phyloP scores from a whole-genome alignment of 1,140 invertebrate genomes.

The Dysdera silvatica region DNA sequence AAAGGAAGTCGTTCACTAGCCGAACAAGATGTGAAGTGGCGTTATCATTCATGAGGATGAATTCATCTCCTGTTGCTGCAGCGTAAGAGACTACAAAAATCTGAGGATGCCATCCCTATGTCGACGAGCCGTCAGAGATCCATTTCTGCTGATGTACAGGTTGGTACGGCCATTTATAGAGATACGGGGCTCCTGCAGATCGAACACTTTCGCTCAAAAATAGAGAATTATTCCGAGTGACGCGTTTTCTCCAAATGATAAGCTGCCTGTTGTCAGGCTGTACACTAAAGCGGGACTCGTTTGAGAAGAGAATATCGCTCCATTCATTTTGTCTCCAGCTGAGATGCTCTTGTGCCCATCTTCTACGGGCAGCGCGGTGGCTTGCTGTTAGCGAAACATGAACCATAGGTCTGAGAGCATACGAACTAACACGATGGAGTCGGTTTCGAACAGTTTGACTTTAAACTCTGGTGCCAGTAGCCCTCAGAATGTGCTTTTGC shows the following conservation, averaged over 20 bases:
- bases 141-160: neutral
- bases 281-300: constrained; percentile 2
- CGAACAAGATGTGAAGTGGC: neutral
- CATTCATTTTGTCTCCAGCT: neutral
- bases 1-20: neutral
- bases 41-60: neutral
- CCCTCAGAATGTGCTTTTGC: neutral
- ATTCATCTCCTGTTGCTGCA: neutral
- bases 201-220: neutral
- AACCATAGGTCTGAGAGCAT: neutral
- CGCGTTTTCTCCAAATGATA: neutral
- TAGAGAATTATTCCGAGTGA: neutral
- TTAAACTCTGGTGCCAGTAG: neutral
- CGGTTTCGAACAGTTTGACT: neutral
- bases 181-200: neutral
- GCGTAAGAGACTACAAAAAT: neutral
- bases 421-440: neutral
- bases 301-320: neutral
- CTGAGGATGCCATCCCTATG: neutral
- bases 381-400: neutral
- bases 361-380: neutral
- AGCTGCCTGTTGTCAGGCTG: neutral
- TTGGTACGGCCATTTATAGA: neutral
- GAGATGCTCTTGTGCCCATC: neutral
- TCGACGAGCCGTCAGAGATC: neutral